Percentiles rank a stretch among this genome's conserved stretches.
Conservation (phyloP, 2,888 invertebrate genomes). For the Drosophila testacea region DNA sequence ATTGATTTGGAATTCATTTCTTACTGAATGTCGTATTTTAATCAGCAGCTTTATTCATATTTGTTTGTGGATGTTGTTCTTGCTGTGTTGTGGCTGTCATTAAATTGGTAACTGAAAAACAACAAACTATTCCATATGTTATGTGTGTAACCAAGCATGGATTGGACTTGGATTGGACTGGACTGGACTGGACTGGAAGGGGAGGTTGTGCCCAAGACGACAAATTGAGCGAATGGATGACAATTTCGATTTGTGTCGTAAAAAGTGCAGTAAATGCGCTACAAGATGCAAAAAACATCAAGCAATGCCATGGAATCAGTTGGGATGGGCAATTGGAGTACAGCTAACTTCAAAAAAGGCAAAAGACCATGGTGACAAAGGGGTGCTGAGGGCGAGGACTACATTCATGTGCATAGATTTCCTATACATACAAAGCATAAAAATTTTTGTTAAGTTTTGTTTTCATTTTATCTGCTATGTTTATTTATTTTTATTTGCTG, state of each 20-base stretch:
- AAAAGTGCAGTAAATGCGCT: conserved; percentile 69
- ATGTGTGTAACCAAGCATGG: conserved; percentile 70
- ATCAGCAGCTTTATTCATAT: conserved; percentile 6
- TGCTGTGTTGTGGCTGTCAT: conserved; percentile 34
- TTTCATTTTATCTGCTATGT: conserved; percentile 79
- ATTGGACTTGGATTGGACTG: conserved; percentile 19
- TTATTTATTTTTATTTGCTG: conserved; percentile 79
- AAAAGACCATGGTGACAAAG: conserved; percentile 8
- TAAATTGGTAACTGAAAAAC: conserved; percentile 54
- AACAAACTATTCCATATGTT: conserved; percentile 57
- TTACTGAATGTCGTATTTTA: neutral
- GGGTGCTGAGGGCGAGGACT: neutral
- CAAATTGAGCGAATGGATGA: conserved; percentile 84
- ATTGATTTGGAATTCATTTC: neutral
- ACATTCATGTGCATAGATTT: conserved; percentile 21
- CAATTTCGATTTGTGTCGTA: conserved; percentile 82
- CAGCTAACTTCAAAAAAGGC: conserved; percentile 39
- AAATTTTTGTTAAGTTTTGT: conserved; percentile 75
- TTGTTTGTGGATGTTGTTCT: conserved; percentile 30
- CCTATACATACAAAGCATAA: conserved; percentile 53
- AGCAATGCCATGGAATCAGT: conserved; percentile 41
- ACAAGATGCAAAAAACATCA: conserved; percentile 52
- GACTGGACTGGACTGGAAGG: conserved; percentile 6
- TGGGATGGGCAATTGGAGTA: conserved; percentile 48
- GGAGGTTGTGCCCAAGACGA: conserved; percentile 63